phyloP scores from a whole-genome alignment of 2,888 invertebrate species.

The Nymphalis urticae region DNA sequence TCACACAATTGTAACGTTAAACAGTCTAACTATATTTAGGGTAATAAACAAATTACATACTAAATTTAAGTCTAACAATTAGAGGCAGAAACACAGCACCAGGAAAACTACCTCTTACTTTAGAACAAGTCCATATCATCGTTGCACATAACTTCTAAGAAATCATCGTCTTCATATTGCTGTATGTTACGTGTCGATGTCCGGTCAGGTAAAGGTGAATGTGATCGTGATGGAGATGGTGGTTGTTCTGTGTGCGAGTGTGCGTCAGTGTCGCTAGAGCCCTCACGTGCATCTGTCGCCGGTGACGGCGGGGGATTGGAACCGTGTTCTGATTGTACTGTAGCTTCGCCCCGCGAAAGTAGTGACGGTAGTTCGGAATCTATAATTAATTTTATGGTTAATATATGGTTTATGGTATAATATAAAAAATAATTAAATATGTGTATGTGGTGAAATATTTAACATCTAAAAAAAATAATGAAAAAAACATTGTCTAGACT shows the following conservation, averaged over 20 bases:
- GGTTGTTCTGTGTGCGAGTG: slow-evolving; percentile 70
- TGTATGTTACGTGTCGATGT: slow-evolving; percentile 57
- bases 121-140: slow-evolving; percentile 88
- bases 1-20: slow-evolving; percentile 19
- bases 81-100: slow-evolving; percentile 31
- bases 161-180: slow-evolving; percentile 85
- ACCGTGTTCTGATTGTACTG: slow-evolving; percentile 79
- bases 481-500: too few species aligned
- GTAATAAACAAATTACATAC: slow-evolving; percentile 16
- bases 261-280: slow-evolving; percentile 84
- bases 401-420: too few species aligned
- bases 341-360: slow-evolving; percentile 83
- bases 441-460: background rate
- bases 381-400: slow-evolving; percentile 23
- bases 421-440: background rate
- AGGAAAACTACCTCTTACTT: slow-evolving; percentile 37
- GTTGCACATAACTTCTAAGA: slow-evolving; percentile 86
- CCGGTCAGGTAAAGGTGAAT: slow-evolving; percentile 51
- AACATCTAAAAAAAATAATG: too few species aligned
- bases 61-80: slow-evolving; percentile 5
- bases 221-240: slow-evolving; percentile 39
- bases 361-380: slow-evolving; percentile 84
- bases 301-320: slow-evolving; percentile 92
- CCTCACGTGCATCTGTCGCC: slow-evolving; percentile 86
- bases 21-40: slow-evolving; percentile 14